These are phyloP conservation scores for Eptesicus fuscus DNA, from an alignment of 2,113 vertebrate genomes.

Conservation along the genomic window DNA sequence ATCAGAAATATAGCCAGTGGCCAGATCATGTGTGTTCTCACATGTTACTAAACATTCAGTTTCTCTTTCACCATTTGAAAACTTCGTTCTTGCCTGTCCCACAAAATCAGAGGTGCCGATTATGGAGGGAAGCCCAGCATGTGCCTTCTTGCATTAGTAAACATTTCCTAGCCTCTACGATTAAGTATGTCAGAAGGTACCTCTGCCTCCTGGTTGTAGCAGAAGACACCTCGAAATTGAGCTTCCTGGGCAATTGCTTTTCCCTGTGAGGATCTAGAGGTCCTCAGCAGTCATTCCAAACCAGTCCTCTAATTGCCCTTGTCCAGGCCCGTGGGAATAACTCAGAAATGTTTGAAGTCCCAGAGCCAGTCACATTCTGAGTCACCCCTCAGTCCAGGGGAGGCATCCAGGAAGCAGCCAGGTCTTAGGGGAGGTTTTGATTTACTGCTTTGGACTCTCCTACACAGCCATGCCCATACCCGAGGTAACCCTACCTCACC, in stretches of 20 bases:
- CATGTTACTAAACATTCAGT: neutral
- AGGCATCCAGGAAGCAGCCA: conserved; percentile 43
- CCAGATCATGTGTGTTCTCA: neutral
- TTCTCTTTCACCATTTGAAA: neutral
- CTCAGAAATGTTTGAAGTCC: conserved; percentile 38
- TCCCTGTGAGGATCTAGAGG: neutral
- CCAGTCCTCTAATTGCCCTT: conserved; percentile 31
- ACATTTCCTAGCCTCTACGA: neutral
- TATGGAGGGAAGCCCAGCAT: accelerated
- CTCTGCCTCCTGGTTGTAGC: neutral
- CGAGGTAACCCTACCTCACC: neutral
- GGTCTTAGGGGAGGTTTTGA: conserved; percentile 42
- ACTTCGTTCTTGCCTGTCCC: neutral
- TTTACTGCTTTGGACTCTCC: neutral
- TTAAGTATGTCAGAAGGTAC: neutral
- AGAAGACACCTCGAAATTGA: neutral
- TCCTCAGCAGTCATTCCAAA: conserved; percentile 17
- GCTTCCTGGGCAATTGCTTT: neutral
- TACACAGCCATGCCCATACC: neutral
- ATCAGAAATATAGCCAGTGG: neutral
- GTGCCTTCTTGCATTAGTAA: neutral
- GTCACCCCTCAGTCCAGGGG: conserved; percentile 33
- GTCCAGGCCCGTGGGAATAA: neutral
- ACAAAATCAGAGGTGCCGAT: neutral
- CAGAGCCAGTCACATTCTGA: conserved; percentile 43